These are phyloP conservation scores for Rutilus rutilus DNA, from an alignment of 2,113 vertebrate genomes.

Conservation along the genomic window DNA sequence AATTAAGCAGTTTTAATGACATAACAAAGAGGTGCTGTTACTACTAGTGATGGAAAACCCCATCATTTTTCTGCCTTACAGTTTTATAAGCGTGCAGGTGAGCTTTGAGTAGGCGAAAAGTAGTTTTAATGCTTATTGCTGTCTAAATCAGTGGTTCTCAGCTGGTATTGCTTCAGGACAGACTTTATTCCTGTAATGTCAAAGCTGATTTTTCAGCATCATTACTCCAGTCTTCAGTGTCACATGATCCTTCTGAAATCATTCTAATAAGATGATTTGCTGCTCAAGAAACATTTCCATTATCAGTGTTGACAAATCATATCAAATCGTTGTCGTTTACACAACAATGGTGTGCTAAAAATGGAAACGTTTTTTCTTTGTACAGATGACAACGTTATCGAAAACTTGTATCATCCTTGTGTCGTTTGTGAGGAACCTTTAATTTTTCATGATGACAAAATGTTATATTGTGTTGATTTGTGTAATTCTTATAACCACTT, in stretches of 20 bases:
- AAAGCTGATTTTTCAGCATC: background rate
- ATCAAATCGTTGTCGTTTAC: background rate
- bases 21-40: slow-evolving; percentile 40
- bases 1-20: slow-evolving; percentile 7
- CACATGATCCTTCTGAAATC: background rate
- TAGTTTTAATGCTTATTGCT: background rate
- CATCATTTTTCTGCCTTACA: background rate
- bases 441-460: too few relatives aligned
- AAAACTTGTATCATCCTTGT: too few relatives aligned
- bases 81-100: slow-evolving; percentile 8
- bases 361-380: too few relatives aligned
- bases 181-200: background rate
- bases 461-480: too few relatives aligned
- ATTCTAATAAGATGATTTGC: background rate
- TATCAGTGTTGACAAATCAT: too few relatives aligned
- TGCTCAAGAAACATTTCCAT: background rate
- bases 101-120: slow-evolving; percentile 1
- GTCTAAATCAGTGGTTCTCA: background rate
- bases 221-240: background rate
- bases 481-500: too few relatives aligned
- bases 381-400: too few relatives aligned
- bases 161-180: background rate
- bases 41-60: slow-evolving; percentile 24
- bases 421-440: too few relatives aligned
- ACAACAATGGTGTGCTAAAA: too few relatives aligned